These are phyloP conservation scores for Micromesistius poutassou DNA, from an alignment of 2,797 vertebrate species.

Conservation along the genomic window DNA sequence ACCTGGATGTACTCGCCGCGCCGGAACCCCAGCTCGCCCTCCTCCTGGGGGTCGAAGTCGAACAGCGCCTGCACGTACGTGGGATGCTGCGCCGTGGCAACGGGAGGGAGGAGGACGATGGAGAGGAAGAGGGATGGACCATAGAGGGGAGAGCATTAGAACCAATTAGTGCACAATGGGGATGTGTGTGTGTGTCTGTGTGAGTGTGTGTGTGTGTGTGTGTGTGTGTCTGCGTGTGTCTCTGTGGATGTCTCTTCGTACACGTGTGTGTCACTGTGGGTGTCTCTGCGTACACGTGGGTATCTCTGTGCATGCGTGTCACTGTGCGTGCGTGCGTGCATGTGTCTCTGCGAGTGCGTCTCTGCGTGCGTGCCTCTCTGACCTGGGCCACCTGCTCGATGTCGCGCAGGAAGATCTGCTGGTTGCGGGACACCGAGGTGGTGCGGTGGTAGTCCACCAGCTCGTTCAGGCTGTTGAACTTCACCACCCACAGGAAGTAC, in stretches of 20 bases:
- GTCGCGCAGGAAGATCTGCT: slow-evolving; percentile 98
- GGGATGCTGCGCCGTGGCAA: slow-evolving; percentile 79
- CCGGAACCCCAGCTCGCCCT: slow-evolving; percentile 94
- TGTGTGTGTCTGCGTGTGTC: too few relatives aligned
- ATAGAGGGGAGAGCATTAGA: not conserved
- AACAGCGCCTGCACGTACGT: slow-evolving; percentile 97
- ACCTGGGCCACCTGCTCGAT: slow-evolving; percentile 98
- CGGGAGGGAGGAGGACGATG: not conserved
- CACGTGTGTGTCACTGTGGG: too few relatives aligned
- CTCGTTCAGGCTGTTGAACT: slow-evolving; percentile 98
- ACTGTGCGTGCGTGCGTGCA: too few relatives aligned
- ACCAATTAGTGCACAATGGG: not conserved
- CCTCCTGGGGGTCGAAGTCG: slow-evolving; percentile 98
- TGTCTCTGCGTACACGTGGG: too few relatives aligned
- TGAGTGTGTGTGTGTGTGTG: too few relatives aligned
- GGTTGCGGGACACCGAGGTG: slow-evolving; percentile 97
- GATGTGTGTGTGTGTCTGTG: too few relatives aligned
- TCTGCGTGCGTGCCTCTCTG: slow-evolving; percentile 30
- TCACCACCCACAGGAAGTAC: slow-evolving; percentile 99
- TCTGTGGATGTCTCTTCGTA: too few relatives aligned
- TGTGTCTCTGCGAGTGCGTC: too few relatives aligned
- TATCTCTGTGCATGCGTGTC: too few relatives aligned
- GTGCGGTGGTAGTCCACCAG: slow-evolving; percentile 98
- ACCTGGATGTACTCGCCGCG: slow-evolving; percentile 97
- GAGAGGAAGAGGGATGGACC: not conserved